Evolutionary conservation across 2,888 invertebrate genomes (phyloP).

Genomic region (Philereme vetulata): DNA sequence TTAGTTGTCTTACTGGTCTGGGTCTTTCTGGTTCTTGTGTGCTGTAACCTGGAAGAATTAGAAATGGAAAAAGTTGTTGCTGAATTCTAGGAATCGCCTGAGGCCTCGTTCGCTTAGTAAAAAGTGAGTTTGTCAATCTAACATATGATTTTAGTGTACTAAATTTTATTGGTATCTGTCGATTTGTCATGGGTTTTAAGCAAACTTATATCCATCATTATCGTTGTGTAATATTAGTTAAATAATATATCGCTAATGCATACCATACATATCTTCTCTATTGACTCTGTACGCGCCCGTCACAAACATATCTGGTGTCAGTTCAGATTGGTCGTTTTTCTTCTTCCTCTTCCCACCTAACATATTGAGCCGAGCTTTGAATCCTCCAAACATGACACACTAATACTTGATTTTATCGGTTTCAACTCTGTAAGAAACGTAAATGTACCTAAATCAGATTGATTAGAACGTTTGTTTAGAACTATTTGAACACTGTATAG

Average conservation of each 20-base stretch:
- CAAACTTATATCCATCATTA: no score
- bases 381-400: constrained; percentile 55
- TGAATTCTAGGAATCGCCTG: no score
- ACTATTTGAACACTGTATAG: neutral
- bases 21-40: constrained; percentile 49
- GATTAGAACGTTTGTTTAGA: neutral
- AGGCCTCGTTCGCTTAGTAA: no score
- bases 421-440: constrained; percentile 24
- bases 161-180: no score
- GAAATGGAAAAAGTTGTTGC: neutral
- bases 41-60: constrained; percentile 18
- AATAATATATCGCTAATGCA: constrained; percentile 24
- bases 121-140: no score
- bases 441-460: neutral
- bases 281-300: constrained; percentile 66
- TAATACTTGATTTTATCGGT: constrained; percentile 8
- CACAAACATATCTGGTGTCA: constrained; percentile 50
- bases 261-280: constrained; percentile 66
- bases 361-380: constrained; percentile 63
- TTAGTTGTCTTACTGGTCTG: constrained; percentile 32
- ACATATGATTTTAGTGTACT: no score
- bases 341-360: constrained; percentile 44
- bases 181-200: no score
- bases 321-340: constrained; percentile 44
- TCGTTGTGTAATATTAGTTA: no score